Base-by-base conservation (phyloP, 2,888 invertebrate genomes). In the Trichogramma evanescens region DNA sequence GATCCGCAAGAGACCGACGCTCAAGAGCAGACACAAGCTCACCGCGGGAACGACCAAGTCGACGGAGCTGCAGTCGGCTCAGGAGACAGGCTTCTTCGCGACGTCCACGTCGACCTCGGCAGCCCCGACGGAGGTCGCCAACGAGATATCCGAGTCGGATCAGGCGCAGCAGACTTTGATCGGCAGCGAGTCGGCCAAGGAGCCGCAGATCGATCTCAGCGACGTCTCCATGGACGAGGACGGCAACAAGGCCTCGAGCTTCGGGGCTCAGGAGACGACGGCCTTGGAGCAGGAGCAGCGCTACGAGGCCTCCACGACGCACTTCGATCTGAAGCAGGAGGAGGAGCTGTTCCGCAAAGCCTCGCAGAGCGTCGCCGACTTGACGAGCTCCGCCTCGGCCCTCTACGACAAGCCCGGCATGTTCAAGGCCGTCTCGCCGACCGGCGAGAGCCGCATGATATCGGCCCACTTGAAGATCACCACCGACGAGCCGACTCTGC, bases 401-500 rank as follows among this genome's bases (percentile, higher is more conserved):
- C 84, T 88, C 60, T 87, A 87, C 70, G 84, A 86, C 66, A 86
- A 84, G n/a, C 85, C 87, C 0, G 87, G 87, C 4, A 81, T 86
- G 79, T 88, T 88, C 72, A 88, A 88, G 74, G 84, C 86, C 0
- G 83, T 88, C 0, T 82, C 86, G 1, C 80, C 82, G 0, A 80
- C 80, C 1, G 81, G 80, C 57, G 73, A 75, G 13, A 86, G 84
- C 67, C 81, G 88, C 65, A 80, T 84, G 67, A 84, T 87, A 70
- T 84, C 86, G 4, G 84, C 82, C 69, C 86, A 88, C 69, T 87
- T 89, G 67, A 88, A 88, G 38, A 85, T 90, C 76, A 85, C 87
- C 1, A 89, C 89, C 0, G 89, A 90, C 66, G 89, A 90, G 72
- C 89, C 90, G 0, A 89, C 89, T 56, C 79, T 91, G 54, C 90